Evolutionary conservation across 2,888 invertebrate species (phyloP), one percentile per base, ranked within the genome.

Genomic region (Drosophila anomalata): DNA sequence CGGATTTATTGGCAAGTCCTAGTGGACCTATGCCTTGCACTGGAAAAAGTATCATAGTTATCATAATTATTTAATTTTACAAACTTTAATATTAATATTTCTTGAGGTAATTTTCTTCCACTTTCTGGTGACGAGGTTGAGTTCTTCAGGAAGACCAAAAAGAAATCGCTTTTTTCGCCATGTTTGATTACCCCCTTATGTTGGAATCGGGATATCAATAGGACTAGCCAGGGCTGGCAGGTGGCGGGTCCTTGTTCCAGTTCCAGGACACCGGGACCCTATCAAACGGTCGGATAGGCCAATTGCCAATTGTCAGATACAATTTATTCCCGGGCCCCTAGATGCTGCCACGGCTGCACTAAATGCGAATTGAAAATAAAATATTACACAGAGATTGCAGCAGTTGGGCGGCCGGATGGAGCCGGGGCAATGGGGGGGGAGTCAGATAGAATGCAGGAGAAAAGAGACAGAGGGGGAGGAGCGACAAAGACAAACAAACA

Each of bases 271-370:
- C 75, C 73, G 71, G 76, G 74, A 73, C 77, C 77, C 83, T 79
- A 81, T 83, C 80, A 84, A 78, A 77, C 73, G 76, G 77, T 69
- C 82, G 82, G 82, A 85, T 86, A 86, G 85, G 85, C 85, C 85
- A 87, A 86, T 86, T 86, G 85, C 85, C 85, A 86, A 87, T 86
- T 87, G 85, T 87, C 85, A 85, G 84, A 86, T 86, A 85, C 87
- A 87, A 86, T 86, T 86, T 86, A 86, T 86, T 82, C 80, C 82
- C 24, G 63, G 61, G 79, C 79, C 79, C 80, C 79, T 79, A 82
- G 84, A 76, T 78, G 77, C 73, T 78, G 77, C 73, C 78, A 77
- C 77, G 82, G 78, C 80, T 82, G 86, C 81, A 81, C 86, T 86
- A 86, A 86, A 86, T 86, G 85, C 80, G 85, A 87, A 86, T 87